Evolutionary conservation across 2,797 vertebrate species (phyloP), one percentile per base, ranked within the genome.

Genomic region (Apogon talboti): DNA sequence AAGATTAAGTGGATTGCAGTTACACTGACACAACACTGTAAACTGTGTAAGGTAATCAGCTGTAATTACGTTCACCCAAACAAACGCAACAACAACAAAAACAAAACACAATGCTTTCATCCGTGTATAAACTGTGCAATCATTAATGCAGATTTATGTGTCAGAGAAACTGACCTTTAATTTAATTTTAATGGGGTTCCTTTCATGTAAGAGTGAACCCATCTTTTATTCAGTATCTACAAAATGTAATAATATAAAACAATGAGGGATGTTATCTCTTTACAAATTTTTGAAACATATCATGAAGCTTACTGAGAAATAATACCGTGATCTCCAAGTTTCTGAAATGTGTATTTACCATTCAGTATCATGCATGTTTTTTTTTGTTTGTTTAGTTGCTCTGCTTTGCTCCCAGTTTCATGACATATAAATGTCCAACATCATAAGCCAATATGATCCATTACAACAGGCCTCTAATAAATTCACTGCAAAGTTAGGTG

Each of bases 31-130:
- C 24, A 28, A 28, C 3, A 28, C 24, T 28, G 19, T 21, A 21
- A 21, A 21, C 19, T 21, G 19, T 21, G 64, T 66, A 35, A 60
- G 48, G 1, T 35, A 40, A 48, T 48, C 15, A 13, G 8, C 15
- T 49, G n/a, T 48, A 19, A 51, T n/a, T 65, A 40, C 43, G 51
- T 33, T 58, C 38, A 66, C 19, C 2, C 49, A 74, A 42, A 55
- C 15, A 41, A 35, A 55, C 16, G 48, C 12, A 56, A 24, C 52
- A 0, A 61, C 6, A 43, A 41, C 69, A 40, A 57, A 19, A 54
- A 49, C 3, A 11, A 3, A 43, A 40, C 11, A 14, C 38, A 33
- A 37, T 24, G 7, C 50, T 48, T 46, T 2, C 0, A 55, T 49
- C 0, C 19, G 0, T 18, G 19, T 6, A 40, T 13, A 1, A 21